These are phyloP conservation scores for Rhadina sibilatrix DNA, from an alignment of 2,113 vertebrate genomes.

Conservation along the genomic window DNA sequence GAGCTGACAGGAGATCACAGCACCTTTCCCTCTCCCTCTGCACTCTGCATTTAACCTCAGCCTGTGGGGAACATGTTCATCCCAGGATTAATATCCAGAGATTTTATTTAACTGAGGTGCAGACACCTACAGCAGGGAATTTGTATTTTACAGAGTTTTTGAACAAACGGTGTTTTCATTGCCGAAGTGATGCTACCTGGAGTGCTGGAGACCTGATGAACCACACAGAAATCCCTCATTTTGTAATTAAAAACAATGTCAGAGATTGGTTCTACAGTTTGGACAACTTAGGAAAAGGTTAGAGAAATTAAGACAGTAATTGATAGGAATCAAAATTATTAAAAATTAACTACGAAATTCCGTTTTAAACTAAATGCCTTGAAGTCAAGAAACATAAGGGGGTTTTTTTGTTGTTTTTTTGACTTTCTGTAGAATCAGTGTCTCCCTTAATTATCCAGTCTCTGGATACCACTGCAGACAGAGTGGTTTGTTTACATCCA, in stretches of 20 bases:
- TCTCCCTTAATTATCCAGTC: not conserved
- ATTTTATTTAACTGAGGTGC: not conserved
- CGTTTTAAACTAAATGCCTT: not conserved
- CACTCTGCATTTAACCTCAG: not conserved
- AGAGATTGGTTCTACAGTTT: not conserved
- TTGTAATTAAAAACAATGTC: not conserved
- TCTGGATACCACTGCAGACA: not conserved
- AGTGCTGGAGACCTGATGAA: not conserved
- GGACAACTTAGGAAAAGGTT: not conserved
- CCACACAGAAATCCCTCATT: not conserved
- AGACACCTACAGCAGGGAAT: not conserved
- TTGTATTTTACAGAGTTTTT: not conserved
- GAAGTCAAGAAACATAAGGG: not conserved
- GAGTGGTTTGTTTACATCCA: not conserved
- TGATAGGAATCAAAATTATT: not conserved
- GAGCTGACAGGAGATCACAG: not conserved
- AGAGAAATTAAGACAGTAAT: not conserved
- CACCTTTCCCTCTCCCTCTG: not conserved
- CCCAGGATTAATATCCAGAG: not conserved
- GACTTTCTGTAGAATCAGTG: not conserved
- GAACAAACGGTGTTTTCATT: not conserved
- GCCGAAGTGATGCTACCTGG: not conserved
- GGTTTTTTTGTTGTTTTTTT: not conserved
- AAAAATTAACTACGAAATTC: not conserved
- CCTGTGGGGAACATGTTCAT: fast-evolving